Conservation (phyloP, 2,113 vertebrate genomes). For the Tenrec ecaudatus region DNA sequence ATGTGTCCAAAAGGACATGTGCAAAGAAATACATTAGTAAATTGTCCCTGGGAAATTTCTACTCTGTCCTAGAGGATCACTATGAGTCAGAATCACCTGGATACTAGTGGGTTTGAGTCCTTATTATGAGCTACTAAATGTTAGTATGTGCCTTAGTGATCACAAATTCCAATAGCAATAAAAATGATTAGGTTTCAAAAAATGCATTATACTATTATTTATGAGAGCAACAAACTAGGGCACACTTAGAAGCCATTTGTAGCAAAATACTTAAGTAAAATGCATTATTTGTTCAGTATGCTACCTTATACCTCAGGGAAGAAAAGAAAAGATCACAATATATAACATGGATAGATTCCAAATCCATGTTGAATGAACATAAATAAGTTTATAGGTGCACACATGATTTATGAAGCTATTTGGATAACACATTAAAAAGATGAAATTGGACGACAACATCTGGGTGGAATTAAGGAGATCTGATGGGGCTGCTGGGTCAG, state of each 20-base stretch:
- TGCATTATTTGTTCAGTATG: not conserved
- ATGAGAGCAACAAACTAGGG: not conserved
- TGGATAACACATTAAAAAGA: constrained; percentile 40
- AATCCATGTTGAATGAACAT: not conserved
- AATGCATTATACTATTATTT: not conserved
- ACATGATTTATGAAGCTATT: not conserved
- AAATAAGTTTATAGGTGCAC: constrained; percentile 15
- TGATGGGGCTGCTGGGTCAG: not conserved
- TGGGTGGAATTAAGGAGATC: not conserved
- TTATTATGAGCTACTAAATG: too few species aligned
- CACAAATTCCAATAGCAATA: too few species aligned
- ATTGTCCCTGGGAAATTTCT: too few species aligned
- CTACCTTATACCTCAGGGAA: not conserved
- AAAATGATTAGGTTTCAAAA: too few species aligned
- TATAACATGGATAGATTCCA: not conserved
- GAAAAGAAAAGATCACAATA: not conserved
- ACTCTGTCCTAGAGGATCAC: too few species aligned
- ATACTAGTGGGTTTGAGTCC: too few species aligned
- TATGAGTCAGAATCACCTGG: too few species aligned
- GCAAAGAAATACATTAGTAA: not conserved
- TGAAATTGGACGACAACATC: not conserved
- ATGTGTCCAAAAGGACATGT: not conserved
- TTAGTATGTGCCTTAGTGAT: too few species aligned
- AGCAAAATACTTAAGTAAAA: constrained; percentile 28
- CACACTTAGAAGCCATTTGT: not conserved